Percentiles rank a stretch among this genome's conserved stretches.
These are phyloP conservation scores for Dolichoris vasculosae DNA, from an alignment of 1,140 invertebrate species.

Conservation along the genomic window DNA sequence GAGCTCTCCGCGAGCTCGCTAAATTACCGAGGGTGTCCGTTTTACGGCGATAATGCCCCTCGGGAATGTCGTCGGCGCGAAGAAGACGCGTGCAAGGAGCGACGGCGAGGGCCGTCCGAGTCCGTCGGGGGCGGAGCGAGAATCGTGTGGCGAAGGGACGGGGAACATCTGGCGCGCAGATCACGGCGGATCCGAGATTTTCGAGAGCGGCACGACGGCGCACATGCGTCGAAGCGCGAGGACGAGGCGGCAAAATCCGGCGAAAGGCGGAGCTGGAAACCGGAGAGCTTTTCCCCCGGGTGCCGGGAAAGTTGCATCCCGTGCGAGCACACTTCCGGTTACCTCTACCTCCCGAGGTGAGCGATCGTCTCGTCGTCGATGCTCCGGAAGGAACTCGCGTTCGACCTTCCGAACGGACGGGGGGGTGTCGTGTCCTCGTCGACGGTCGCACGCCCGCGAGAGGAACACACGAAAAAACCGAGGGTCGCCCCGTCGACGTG, in stretches of 20 bases:
- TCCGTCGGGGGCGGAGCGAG: neutral
- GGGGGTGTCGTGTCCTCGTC: neutral
- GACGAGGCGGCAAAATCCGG: neutral
- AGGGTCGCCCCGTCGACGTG: no score
- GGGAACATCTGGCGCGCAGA: constrained; percentile 56
- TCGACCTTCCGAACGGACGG: no score
- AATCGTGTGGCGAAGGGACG: neutral
- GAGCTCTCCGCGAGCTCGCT: neutral
- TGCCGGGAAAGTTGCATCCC: neutral
- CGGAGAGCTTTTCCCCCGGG: neutral
- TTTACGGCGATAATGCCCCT: neutral
- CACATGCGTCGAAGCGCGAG: constrained; percentile 3
- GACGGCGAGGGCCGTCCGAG: no score
- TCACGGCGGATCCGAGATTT: constrained; percentile 44
- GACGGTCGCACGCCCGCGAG: neutral
- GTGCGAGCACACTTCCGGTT: neutral
- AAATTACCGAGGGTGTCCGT: neutral
- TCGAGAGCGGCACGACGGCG: neutral
- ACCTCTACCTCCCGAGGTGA: neutral
- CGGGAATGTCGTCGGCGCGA: neutral
- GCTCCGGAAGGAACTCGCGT: neutral
- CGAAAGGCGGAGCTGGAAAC: neutral
- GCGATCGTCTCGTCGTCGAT: neutral
- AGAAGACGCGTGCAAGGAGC: neutral
- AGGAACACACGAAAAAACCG: neutral